Evolutionary conservation across 2,888 invertebrate genomes (phyloP), one percentile per base, ranked within the genome.

Genomic region (Thalpophila matura): DNA sequence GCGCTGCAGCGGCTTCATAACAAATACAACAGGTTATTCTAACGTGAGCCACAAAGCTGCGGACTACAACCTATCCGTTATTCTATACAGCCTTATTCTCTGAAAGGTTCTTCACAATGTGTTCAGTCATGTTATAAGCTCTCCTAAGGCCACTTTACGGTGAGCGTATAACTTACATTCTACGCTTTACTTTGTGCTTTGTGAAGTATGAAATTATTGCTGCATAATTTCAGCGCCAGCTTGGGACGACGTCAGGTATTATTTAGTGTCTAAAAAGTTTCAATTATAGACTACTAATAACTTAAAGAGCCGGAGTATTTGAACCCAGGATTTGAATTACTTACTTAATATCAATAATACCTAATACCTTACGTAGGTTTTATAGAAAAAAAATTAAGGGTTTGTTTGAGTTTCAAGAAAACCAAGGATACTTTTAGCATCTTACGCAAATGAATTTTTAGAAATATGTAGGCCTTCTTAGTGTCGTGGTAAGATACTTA

Each of bases 151-250:
- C 82, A 83, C 83, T 86, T 85, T 83, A 82, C 77, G 77, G 73
- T 69, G 77, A 74, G 74, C 75, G 68, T 82, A 79, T 78, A 82
- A 77, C 76, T 79, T 76, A 82, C 74, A 80, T 75, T 81, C 78
- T 77, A 64, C 74, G 76, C 71, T 76, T 83, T 82, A 81, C 82
- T 83, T 80, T 80, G 82, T 76, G 82, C 82, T 83, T 83, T 83
- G 82, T 80, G 82, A 82, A 81, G 83, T 80, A 80, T 84, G 82
- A 87, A 86, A 85, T 85, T 80, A 84, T 85, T 81, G 76, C 78
- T 78, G 82, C 79, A 83, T 83, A 83, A 81, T 82, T 84, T 81
- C 77, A 82, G 72, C 75, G 68, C 73, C 75, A 69, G 76, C 70
- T 65, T 68, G 71, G 47, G 73, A 73, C 62, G 72, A 74, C 71